These are phyloP conservation scores for Magallana angulata DNA, from an alignment of 1,140 invertebrate genomes.

Conservation along the genomic window DNA sequence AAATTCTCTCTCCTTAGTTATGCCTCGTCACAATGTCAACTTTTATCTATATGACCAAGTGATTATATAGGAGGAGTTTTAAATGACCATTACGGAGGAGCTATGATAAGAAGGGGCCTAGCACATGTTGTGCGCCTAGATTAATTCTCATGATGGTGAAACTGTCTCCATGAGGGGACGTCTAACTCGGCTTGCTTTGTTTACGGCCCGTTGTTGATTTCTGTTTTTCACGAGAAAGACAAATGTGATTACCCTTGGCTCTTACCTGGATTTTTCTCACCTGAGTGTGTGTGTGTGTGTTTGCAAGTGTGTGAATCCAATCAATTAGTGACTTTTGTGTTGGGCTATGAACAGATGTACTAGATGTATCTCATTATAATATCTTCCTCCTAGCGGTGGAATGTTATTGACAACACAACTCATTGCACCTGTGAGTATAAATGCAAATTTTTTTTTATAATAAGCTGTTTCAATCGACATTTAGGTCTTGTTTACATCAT, in stretches of 20 bases:
- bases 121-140: conserved; percentile 17
- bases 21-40: conserved; percentile 11
- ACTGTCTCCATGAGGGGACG: not conserved
- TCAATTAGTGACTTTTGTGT: conserved; percentile 31
- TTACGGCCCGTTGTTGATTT: not conserved
- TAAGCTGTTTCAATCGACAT: not conserved
- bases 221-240: not conserved
- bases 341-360: not conserved
- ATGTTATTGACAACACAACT: conserved; percentile 34
- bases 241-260: not conserved
- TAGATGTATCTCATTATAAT: conserved; percentile 6
- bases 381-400: conserved; percentile 19
- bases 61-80: conserved; percentile 43
- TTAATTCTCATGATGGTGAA: conserved; percentile 26
- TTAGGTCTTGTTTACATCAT: conserved; percentile 1
- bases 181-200: not conserved
- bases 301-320: not conserved
- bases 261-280: conserved; percentile 24
- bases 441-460: not conserved
- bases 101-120: conserved; percentile 15
- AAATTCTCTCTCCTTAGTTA: not conserved
- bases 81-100: conserved; percentile 34
- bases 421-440: conserved; percentile 22
- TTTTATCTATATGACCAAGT: conserved; percentile 39
- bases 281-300: conserved; percentile 17